Evolutionary conservation across 2,113 vertebrate genomes (phyloP), one percentile per base, ranked within the genome.

Genomic region (Cariama cristata): DNA sequence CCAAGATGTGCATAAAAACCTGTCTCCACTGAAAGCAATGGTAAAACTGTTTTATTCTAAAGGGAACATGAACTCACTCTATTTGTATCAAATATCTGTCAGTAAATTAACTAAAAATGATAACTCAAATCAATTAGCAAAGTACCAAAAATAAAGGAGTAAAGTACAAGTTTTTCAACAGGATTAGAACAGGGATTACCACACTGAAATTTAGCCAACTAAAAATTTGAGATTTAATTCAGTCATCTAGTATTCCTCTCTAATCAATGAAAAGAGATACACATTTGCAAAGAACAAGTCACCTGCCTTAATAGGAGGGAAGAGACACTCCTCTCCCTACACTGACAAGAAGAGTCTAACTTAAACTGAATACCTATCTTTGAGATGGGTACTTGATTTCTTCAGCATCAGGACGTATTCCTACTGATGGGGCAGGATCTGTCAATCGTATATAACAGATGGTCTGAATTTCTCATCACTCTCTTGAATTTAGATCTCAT

Each of bases 361-460:
- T 60, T 62, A 66, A 66, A 66, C 3, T 28, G 50, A 62, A n/a
- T 32, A 19, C 12, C 42, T 67, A 2, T n/a, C 45, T 90, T 74
- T 67, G 50, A 58, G 45, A 30, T 5, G 24, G 17, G 16, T 92
- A 13, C 35, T 71, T 74, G 10, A 28, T 38, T 73, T 77, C 33
- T 55, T 85, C 14, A 5, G 10, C 64, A 56, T 22, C 21, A 60
- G 32, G 40, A 69, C 18, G 40, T 47, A 60, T 40, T 71, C 60
- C 33, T 71, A 7, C 38, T 45, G 42, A 40, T 18, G 28, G 64
- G 13, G 40, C 19, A 50, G 38, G 52, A 42, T 63, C 64, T 53
- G 40, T 35, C 21, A 71, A 33, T 20, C 12, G 23, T 0, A 1
- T 12, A 2, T 15, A 45, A 45, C 9, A 30, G 7, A 26, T 12